These are phyloP conservation scores for Noturus placidus DNA, from an alignment of 2,113 vertebrate genomes.

Conservation along the genomic window DNA sequence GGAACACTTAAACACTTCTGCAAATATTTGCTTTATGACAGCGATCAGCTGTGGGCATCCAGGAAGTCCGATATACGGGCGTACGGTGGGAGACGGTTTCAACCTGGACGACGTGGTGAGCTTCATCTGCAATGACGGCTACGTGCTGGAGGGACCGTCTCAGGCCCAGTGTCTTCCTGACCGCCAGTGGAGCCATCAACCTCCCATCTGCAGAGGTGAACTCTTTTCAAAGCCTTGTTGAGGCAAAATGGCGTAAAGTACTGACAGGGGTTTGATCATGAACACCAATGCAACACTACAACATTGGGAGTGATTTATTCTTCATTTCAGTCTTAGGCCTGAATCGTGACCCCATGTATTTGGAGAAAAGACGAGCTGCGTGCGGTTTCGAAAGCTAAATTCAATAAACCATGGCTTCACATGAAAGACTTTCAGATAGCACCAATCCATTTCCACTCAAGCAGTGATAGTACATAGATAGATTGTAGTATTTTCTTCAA, in stretches of 20 bases:
- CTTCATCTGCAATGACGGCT: slow-evolving; percentile 92
- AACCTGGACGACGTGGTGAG: slow-evolving; percentile 94
- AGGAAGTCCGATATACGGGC: slow-evolving; percentile 94
- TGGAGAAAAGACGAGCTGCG: slow-evolving; percentile 4
- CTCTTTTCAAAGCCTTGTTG: not conserved
- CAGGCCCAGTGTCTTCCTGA: slow-evolving; percentile 91
- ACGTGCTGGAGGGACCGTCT: slow-evolving; percentile 91
- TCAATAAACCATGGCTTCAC: not conserved
- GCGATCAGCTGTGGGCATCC: slow-evolving; percentile 96
- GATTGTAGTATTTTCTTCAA: not conserved
- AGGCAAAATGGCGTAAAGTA: too few species aligned
- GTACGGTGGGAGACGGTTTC: slow-evolving; percentile 90
- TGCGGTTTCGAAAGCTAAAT: not conserved
- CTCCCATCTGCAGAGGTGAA: slow-evolving; percentile 91
- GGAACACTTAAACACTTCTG: not conserved
- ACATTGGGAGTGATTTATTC: not conserved
- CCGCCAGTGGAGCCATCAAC: slow-evolving; percentile 93
- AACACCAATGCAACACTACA: not conserved
- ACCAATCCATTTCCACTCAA: not conserved
- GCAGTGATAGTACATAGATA: not conserved
- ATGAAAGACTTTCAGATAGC: not conserved
- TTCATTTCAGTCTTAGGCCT: not conserved
- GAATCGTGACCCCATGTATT: slow-evolving; percentile 16
- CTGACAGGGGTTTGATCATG: too few species aligned
- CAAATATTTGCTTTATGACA: slow-evolving; percentile 51